Evolutionary conservation across 2,113 vertebrate species (phyloP), one percentile per base, ranked within the genome.

Genomic region (Petrocephalus zakoni): DNA sequence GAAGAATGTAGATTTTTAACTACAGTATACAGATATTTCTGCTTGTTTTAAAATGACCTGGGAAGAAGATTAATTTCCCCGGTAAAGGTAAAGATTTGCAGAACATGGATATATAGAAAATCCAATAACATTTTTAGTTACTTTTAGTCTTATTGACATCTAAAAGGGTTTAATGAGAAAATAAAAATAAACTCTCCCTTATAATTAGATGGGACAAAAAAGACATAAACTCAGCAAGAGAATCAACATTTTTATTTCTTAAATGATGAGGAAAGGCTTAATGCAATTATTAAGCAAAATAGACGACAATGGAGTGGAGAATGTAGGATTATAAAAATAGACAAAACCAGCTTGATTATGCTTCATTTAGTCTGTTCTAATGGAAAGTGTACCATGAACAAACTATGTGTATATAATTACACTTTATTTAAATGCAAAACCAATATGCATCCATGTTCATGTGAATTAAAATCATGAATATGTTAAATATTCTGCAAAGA

Each of bases 401-500:
- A 88, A 22, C 72, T 29, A 84, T 19, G 22, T 55, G 52, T 46
- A 52, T 58, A 58, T 83, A 88, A 88, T 88, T 82, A 58, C 72
- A 82, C 51, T 81, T 81, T 78, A 29, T 88, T 52, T 87, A 51
- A 72, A 87, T 51, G 56, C 34, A 46, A 83, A 88, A 88, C 78
- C 78, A 83, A 88, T 88, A 88, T 58, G 49, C 22, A 46, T 82
- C 56, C 22, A 49, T 88, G 75, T 84, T 58, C 88, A 11, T 34
- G 55, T 88, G 29, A 88, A 58, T 82, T 56, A 83, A 88, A 88
- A 61, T 55, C 51, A 82, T 88, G 25, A 53, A 83, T 78, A 88
- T 88, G 37, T 82, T 88, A 51, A n/a, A 83, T 81, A 58, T 84
- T 47, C 81, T 47, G 81, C 21, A 58, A 88, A 83, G 78, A 19